A percentile compares a stretch with the other conserved stretches of the same genome.
Evolutionary conservation across 2,113 vertebrate species (phyloP).

Genomic region (Opisthocomus hoazin): DNA sequence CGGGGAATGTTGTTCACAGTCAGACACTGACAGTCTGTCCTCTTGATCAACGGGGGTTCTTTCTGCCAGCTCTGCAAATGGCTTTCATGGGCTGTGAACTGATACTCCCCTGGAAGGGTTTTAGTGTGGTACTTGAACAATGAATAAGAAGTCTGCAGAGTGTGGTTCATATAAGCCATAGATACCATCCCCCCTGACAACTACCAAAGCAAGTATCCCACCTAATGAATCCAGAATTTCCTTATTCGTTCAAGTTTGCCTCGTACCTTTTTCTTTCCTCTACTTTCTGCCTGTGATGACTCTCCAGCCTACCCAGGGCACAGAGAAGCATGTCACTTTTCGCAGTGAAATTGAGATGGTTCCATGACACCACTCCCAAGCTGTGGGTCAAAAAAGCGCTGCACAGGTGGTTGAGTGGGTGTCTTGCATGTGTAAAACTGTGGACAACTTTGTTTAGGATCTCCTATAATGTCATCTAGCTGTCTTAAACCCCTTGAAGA

Average conservation of each 20-base stretch:
- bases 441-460: neutral
- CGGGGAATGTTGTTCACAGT: neutral
- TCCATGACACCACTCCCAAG: neutral
- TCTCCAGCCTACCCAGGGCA: neutral
- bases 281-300: neutral
- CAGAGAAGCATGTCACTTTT: neutral
- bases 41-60: neutral
- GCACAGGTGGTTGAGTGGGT: neutral
- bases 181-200: neutral
- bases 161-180: neutral
- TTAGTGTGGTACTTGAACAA: neutral
- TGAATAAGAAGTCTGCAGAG: neutral
- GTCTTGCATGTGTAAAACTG: neutral
- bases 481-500: neutral
- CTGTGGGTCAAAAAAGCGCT: neutral
- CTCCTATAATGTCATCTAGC: neutral
- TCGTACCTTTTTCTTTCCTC: neutral
- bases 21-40: neutral
- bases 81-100: neutral
- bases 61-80: neutral
- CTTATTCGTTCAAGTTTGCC: neutral
- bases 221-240: neutral
- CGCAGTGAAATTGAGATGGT: neutral
- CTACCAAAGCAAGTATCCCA: neutral
- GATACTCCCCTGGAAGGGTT: neutral